Evolutionary conservation across 2,797 vertebrate species (phyloP).

Genomic region (Pipistrellus nathusii): DNA sequence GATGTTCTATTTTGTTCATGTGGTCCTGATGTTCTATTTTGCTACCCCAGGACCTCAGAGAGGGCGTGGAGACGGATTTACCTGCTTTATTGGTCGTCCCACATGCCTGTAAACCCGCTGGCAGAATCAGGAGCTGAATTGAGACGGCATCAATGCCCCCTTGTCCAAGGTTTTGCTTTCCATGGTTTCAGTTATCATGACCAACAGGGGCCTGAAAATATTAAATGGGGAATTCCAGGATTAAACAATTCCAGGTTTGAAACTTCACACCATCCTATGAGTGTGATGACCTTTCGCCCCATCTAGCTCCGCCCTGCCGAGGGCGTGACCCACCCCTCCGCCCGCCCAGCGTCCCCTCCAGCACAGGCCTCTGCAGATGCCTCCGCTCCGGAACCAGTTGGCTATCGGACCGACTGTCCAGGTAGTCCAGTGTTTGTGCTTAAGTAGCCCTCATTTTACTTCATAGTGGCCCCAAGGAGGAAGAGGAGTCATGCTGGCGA

Average conservation of each 20-base stretch:
- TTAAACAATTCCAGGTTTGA: background rate
- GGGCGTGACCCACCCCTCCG: too few relatives aligned
- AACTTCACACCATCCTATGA: background rate
- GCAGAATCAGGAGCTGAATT: background rate
- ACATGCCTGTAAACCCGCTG: background rate
- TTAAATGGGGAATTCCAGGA: background rate
- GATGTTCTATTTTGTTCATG: background rate
- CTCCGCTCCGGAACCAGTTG: background rate
- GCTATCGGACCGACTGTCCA: background rate
- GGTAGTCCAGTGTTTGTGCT: background rate
- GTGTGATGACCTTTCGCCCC: background rate
- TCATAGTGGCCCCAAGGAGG: background rate
- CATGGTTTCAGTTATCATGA: background rate
- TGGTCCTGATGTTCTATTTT: background rate
- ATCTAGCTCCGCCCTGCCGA: background rate
- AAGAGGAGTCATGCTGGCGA: background rate
- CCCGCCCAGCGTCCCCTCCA: accelerated
- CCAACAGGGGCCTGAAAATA: background rate
- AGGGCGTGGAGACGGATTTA: background rate
- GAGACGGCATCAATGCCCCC: background rate
- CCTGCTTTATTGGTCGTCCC: background rate
- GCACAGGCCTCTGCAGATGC: background rate
- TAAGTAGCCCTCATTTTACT: background rate
- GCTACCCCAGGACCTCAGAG: background rate
- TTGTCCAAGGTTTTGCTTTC: background rate